A percentile compares a stretch with the other conserved stretches of the same genome.
Evolutionary conservation across 2,113 vertebrate species (phyloP).

Genomic region (Aptenodytes forsteri): DNA sequence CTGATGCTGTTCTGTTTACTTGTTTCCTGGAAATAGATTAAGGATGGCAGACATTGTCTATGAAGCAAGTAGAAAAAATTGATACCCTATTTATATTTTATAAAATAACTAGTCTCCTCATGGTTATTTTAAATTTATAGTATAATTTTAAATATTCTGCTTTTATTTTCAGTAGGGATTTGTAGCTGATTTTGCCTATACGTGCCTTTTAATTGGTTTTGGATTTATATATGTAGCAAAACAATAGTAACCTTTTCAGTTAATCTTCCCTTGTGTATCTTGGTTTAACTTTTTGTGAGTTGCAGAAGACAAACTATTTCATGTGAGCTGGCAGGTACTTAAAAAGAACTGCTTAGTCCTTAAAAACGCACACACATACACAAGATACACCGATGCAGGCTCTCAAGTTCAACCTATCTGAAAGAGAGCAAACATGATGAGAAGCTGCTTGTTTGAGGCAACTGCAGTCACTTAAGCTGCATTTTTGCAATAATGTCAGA

Average conservation of each 20-base stretch:
- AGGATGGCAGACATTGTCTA: not conserved
- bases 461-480: not conserved
- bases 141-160: not conserved
- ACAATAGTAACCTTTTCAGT: not conserved
- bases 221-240: constrained; percentile 6
- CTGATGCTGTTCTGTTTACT: not conserved
- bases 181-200: not conserved
- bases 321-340: not conserved
- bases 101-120: not conserved
- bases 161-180: not conserved
- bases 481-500: not conserved
- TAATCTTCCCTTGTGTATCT: not conserved
- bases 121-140: not conserved
- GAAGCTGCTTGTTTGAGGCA: constrained; percentile 22
- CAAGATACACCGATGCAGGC: not conserved
- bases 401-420: not conserved
- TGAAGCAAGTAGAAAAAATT: not conserved
- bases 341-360: not conserved
- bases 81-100: not conserved
- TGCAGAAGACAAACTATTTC: not conserved
- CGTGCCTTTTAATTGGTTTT: not conserved
- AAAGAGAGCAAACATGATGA: constrained; percentile 19
- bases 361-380: not conserved
- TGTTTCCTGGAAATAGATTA: not conserved
- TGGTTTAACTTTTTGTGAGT: constrained; percentile 6